Evolutionary conservation across 2,888 invertebrate genomes (phyloP), one percentile per base, ranked within the genome.

Genomic region (Galeopsomyia nigrocyanea): DNA sequence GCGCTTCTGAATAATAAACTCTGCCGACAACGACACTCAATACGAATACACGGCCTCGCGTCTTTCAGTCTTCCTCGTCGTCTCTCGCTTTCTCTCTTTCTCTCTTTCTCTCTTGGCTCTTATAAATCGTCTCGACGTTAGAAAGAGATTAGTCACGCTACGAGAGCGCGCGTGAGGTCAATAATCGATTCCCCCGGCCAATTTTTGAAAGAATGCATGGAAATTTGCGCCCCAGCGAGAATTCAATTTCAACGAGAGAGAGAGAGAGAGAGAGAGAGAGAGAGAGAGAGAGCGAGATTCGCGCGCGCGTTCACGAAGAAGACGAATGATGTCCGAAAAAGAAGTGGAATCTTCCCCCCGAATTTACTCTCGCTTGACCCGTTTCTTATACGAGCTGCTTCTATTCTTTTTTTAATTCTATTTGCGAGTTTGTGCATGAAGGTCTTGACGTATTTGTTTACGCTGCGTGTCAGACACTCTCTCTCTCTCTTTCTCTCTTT

Each of bases 321-420:
- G 75, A 75, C 71, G 75, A 75, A 75, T 71, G 71, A 75, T 68
- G 51, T 57, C 53, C 39, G 55, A 22, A 31, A 22, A n/a, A 58
- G 60, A 49, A 74, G 66, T 71, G 68, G 71, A 57, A 74, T 71
- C 71, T 74, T 10, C 13, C 51, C 74, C 47, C 74, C 68, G 68
- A 74, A 74, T 71, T 71, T 69, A 68, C 71, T 68, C 50, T 39
- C 39, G 39, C 10, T 39, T 13, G 39, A 39, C 26, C 26, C 5
- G 26, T 26, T 26, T 26, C 26, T 26, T 5, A 26, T 26, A 5
- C 26, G 5, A 26, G 26, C 5, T 26, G 26, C 26, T 39, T 39
- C 39, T 13, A 9, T 68, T 60, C 19, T 55, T 47, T 39, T 50
- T 58, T 19, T n/a, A n/a, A n/a, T 26, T n/a, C 31, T 26, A 51